These are phyloP conservation scores for Nasonovia ribisnigri DNA, from an alignment of 2,888 invertebrate species.

Conservation along the genomic window DNA sequence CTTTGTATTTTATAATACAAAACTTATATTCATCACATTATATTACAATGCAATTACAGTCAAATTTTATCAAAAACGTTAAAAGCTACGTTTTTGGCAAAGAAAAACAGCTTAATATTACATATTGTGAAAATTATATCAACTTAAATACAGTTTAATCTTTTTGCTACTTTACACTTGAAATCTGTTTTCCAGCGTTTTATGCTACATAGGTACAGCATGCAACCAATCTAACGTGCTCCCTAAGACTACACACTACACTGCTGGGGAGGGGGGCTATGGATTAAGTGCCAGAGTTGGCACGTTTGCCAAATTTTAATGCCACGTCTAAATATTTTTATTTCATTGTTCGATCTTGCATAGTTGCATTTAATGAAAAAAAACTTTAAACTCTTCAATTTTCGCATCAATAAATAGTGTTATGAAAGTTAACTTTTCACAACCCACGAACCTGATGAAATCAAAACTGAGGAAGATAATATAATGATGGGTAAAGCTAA, in stretches of 20 bases:
- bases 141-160: background rate
- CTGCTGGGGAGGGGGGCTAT: too few species aligned
- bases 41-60: background rate
- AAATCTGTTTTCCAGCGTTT: background rate
- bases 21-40: background rate
- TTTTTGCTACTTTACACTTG: background rate
- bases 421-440: too few species aligned
- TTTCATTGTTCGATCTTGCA: too few species aligned
- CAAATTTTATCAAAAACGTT: background rate
- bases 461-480: background rate
- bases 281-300: too few species aligned
- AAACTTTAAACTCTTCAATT: too few species aligned
- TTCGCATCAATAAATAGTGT: too few species aligned
- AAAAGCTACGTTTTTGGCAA: background rate
- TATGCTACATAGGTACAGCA: background rate
- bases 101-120: background rate
- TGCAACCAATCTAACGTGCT: background rate
- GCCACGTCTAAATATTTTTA: too few species aligned
- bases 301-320: too few species aligned
- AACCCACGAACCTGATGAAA: too few species aligned
- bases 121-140: background rate
- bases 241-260: background rate
- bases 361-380: too few species aligned
- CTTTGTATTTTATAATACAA: background rate
- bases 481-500: background rate